Evolutionary conservation across 2,888 invertebrate species (phyloP), one percentile per base, ranked within the genome.

Genomic region (Lissonota sp.): DNA sequence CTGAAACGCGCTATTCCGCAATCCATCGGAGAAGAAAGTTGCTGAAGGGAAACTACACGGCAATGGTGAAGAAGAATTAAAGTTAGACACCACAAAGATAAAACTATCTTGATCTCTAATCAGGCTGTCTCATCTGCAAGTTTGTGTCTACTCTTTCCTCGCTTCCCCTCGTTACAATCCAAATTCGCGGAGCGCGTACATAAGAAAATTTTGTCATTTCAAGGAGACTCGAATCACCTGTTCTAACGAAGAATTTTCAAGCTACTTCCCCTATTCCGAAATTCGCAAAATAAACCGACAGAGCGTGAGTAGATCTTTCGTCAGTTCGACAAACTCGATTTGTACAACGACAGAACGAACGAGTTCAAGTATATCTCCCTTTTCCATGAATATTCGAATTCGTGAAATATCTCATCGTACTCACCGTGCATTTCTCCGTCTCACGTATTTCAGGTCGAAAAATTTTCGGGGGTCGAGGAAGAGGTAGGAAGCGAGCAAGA

Each of bases 241-340:
- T 26, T 26, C 26, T 3, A 26, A n/a, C n/a, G n/a, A n/a, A 26
- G 26, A 26, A 26, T 26, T 26, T 26, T 26, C 26, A 26, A 26
- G 26, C 26, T 26, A 3, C 26, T 26, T 26, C 26, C 26, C 1
- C 26, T 1, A 26, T 26, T 26, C 1, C 26, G 26, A 64, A 40
- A 74, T 60, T 70, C 49, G 4, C 57, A 10, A 40, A 57, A 8
- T 46, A 62, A 70, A 51, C 12, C 37, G 12, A 66, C 42, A 7
- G 63, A 40, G 69, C 10, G 39, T 8, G 12, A 40, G 42, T 12
- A 51, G 60, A 62, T 14, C 55, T n/a, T 58, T 64, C 57, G 71
- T 16, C 64, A 69, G 42, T 67, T 79, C 46, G 4, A 16, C 42
- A 73, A 81, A 79, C 40, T 69, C 62, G 26, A 46, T 57, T 73